Evolutionary conservation across 2,888 invertebrate species (phyloP).

Genomic region (Gnatocerus cornutus): DNA sequence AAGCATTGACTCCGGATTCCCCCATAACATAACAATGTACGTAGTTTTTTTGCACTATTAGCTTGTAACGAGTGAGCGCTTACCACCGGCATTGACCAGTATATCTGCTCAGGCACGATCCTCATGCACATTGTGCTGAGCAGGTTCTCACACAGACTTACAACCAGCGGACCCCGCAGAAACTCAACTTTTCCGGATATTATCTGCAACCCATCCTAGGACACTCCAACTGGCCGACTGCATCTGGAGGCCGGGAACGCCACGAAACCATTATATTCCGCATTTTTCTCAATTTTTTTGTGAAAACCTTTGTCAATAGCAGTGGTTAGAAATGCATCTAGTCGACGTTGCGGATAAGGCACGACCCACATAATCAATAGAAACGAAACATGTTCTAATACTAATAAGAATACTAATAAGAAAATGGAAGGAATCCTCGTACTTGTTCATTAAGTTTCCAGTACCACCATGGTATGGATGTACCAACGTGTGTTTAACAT

Average conservation of each 20-base stretch:
- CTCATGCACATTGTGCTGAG: constrained; percentile 65
- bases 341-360: constrained; percentile 59
- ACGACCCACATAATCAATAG: constrained; percentile 50
- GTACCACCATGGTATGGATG: constrained; percentile 14
- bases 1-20: constrained; percentile 60
- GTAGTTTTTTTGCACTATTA: constrained; percentile 60
- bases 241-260: constrained; percentile 55
- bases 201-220: constrained; percentile 26
- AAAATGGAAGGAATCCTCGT: no score
- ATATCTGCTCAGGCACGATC: constrained; percentile 65
- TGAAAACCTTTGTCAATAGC: constrained; percentile 60
- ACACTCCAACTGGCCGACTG: constrained; percentile 54
- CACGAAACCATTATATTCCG: constrained; percentile 63
- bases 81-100: constrained; percentile 68
- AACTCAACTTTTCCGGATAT: constrained; percentile 42
- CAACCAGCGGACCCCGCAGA: constrained; percentile 58
- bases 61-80: constrained; percentile 64
- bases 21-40: constrained; percentile 57
- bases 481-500: constrained; percentile 57
- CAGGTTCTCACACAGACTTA: constrained; percentile 65
- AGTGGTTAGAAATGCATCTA: constrained; percentile 56
- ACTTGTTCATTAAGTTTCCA: neutral
- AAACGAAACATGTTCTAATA: neutral
- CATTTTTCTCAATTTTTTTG: constrained; percentile 59
- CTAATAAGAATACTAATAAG: neutral